Conservation (phyloP, 2,113 vertebrate species). For the Spermophilus dauricus region DNA sequence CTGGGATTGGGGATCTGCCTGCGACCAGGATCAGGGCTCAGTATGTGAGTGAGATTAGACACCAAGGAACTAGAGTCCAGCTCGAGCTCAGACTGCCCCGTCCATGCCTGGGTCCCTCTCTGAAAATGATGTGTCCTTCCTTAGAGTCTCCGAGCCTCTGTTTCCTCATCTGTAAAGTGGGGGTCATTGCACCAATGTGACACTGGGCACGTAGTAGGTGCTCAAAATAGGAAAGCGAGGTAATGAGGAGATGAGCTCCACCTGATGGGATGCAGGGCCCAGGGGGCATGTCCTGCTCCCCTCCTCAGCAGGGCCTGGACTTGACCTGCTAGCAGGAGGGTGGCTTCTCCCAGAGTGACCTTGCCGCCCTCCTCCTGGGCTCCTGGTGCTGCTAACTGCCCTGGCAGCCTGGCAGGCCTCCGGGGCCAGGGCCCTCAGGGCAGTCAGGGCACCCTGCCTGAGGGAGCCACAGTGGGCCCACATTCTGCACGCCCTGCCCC, state of each 20-base stretch:
- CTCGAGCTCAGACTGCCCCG: not conserved
- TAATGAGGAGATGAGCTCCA: not conserved
- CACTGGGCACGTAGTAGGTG: not conserved
- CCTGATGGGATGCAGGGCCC: too few species aligned
- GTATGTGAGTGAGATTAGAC: not conserved
- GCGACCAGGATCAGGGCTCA: not conserved
- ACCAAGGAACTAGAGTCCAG: not conserved
- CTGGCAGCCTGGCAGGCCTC: not conserved
- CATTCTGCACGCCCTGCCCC: not conserved
- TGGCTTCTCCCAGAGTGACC: not conserved
- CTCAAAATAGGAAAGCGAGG: accelerated
- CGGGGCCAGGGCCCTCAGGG: not conserved
- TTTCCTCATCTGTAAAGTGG: not conserved
- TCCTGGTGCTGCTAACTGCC: not conserved
- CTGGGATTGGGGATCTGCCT: not conserved
- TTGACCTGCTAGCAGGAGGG: not conserved
- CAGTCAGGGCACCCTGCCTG: too few species aligned
- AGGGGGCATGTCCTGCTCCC: too few species aligned
- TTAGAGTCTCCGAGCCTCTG: not conserved
- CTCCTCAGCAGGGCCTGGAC: not conserved
- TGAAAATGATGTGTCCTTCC: not conserved
- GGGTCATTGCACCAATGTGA: accelerated
- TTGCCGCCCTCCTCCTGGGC: not conserved
- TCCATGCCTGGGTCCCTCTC: not conserved
- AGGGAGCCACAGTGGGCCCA: too few species aligned